phyloP scores from a whole-genome alignment of 2,113 vertebrate species.

The Hemicordylus capensis region DNA sequence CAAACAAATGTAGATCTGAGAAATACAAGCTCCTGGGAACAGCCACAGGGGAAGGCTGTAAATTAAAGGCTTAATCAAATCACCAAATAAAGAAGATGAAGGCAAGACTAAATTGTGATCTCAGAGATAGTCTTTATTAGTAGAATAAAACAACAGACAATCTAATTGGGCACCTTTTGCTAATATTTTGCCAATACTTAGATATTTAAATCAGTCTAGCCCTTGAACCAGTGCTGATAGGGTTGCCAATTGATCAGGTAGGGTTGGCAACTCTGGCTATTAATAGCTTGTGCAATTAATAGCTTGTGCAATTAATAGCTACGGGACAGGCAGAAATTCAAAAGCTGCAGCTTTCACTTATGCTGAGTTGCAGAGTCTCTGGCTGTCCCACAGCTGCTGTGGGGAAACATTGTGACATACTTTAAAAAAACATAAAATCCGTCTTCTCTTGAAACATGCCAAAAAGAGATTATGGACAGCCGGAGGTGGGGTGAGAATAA shows the following conservation, averaged over 20 bases:
- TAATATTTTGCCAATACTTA: background rate
- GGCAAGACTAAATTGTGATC: background rate
- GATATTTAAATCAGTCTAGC: background rate
- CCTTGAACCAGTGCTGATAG: background rate
- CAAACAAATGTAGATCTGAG: background rate
- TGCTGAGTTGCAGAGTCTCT: background rate
- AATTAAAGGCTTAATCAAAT: background rate
- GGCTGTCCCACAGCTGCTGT: background rate
- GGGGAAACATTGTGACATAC: too few species aligned
- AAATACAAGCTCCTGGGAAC: background rate
- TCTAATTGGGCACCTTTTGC: background rate
- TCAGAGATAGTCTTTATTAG: background rate
- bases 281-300: background rate
- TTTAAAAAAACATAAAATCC: too few species aligned
- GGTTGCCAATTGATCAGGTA: background rate
- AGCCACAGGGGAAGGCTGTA: background rate
- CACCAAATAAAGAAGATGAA: background rate
- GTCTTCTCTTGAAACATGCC: background rate
- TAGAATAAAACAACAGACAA: background rate
- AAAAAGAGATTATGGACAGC: background rate
- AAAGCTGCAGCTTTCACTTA: background rate
- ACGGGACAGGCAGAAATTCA: background rate
- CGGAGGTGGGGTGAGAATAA: background rate
- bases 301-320: background rate
- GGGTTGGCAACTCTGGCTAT: background rate